phyloP scores from a whole-genome alignment of 2,888 invertebrate species.

The Macrosoma leucophasiata region DNA sequence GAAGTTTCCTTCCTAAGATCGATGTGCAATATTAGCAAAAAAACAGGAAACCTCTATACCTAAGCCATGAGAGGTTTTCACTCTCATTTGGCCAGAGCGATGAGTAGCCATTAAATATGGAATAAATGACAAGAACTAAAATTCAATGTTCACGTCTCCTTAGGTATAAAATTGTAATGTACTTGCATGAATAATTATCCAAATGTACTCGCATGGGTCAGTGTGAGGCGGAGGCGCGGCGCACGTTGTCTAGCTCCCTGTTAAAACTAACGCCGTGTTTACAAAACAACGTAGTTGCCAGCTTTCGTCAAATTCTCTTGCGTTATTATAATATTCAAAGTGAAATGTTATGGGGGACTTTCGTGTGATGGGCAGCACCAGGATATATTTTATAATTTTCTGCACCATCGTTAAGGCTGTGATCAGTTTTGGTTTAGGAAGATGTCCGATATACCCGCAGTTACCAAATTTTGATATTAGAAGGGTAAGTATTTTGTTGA shows the following conservation, averaged over 20 bases:
- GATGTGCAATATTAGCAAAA: too few relatives aligned
- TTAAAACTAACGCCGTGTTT: constrained; percentile 19
- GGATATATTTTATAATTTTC: constrained; percentile 40
- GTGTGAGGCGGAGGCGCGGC: constrained; percentile 25
- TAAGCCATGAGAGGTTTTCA: too few relatives aligned
- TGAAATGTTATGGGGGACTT: constrained; percentile 55
- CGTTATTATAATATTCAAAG: constrained; percentile 10
- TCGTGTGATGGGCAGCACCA: constrained; percentile 35
- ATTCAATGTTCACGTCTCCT: too few relatives aligned
- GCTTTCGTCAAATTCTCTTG: too few relatives aligned
- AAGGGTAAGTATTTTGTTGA: constrained; percentile 74
- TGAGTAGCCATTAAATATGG: too few relatives aligned
- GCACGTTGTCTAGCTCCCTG: constrained; percentile 8
- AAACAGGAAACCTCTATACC: too few relatives aligned
- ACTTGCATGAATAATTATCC: constrained; percentile 33
- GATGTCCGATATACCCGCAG: constrained; percentile 80
- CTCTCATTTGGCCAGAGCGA: too few relatives aligned
- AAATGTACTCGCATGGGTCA: constrained; percentile 24
- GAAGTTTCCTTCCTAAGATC: too few relatives aligned
- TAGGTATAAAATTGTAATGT: too few relatives aligned
- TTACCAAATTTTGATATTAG: constrained; percentile 80
- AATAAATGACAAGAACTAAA: too few relatives aligned
- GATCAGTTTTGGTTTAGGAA: constrained; percentile 75
- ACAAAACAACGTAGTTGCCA: constrained; percentile 19
- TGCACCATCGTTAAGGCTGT: constrained; percentile 39